A percentile compares a stretch with the other conserved stretches of the same genome.
These are phyloP conservation scores for Peromyscus aztecus DNA, from an alignment of 2,797 vertebrate species.

Conservation along the genomic window DNA sequence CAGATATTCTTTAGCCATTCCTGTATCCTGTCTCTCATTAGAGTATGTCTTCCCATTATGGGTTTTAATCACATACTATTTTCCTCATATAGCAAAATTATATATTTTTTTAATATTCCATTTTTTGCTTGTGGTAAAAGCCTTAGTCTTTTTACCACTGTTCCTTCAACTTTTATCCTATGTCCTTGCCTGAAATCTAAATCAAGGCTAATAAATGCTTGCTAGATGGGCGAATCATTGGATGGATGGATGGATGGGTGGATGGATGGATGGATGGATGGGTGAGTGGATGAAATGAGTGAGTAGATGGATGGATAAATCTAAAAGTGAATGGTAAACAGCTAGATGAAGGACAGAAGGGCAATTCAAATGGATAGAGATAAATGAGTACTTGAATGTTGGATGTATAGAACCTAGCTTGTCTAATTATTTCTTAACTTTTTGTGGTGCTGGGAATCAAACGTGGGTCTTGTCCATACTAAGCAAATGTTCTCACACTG, in stretches of 20 bases:
- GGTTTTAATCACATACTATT: background rate
- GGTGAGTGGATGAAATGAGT: background rate
- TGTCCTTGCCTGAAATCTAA: conserved; percentile 12
- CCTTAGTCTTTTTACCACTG: background rate
- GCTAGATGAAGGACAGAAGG: background rate
- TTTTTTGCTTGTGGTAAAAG: conserved; percentile 51
- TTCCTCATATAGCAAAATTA: background rate
- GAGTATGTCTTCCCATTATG: background rate
- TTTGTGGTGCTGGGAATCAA: background rate
- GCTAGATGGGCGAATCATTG: background rate
- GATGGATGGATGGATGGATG: background rate
- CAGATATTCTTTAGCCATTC: background rate
- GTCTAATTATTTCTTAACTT: conserved; percentile 27
- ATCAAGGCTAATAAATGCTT: background rate
- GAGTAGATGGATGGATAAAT: background rate
- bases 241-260: background rate
- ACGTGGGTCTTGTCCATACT: background rate
- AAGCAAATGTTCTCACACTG: background rate
- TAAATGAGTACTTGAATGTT: background rate
- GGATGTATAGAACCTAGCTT: background rate
- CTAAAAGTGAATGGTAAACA: background rate
- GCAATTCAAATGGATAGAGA: background rate
- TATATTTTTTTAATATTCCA: background rate
- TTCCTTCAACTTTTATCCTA: background rate
- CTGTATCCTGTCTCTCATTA: background rate